A percentile compares a stretch with the other conserved stretches of the same genome.
phyloP scores from a whole-genome alignment of 2,797 vertebrate species.

The Alectoris magna region DNA sequence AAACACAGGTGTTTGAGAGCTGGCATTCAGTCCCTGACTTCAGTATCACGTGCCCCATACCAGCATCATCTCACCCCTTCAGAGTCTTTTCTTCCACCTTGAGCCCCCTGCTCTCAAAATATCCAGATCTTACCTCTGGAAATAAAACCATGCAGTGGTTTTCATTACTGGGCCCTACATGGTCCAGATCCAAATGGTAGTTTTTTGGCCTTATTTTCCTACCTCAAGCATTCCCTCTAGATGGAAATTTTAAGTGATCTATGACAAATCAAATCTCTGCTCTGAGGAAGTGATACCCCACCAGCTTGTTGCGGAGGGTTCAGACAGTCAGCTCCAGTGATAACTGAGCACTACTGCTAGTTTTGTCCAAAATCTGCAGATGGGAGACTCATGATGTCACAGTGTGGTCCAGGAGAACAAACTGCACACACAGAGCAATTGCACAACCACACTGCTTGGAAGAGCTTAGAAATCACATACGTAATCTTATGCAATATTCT shows the following conservation, averaged over 20 bases:
- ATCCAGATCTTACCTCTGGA: background rate
- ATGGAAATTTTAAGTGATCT: background rate
- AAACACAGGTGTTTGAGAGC: background rate
- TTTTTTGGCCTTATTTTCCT: background rate
- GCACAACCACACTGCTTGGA: accelerated
- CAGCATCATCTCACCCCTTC: background rate
- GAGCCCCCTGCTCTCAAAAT: background rate
- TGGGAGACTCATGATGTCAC: background rate
- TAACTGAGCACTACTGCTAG: background rate
- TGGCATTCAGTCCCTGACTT: accelerated
- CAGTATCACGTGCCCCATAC: background rate
- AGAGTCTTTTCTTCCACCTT: background rate
- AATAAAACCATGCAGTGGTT: background rate
- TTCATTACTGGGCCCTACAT: background rate
- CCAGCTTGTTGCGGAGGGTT: background rate
- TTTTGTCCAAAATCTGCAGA: background rate
- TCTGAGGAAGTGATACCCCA: background rate
- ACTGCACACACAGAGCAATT: accelerated
- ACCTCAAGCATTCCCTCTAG: background rate
- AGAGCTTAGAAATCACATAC: background rate
- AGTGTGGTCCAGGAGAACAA: background rate
- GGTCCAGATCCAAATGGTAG: background rate
- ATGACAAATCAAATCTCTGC: background rate
- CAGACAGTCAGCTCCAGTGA: background rate
- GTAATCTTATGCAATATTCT: background rate